Base-by-base conservation (phyloP, 2,113 vertebrate genomes). In the Acanthochromis polyacanthus region DNA sequence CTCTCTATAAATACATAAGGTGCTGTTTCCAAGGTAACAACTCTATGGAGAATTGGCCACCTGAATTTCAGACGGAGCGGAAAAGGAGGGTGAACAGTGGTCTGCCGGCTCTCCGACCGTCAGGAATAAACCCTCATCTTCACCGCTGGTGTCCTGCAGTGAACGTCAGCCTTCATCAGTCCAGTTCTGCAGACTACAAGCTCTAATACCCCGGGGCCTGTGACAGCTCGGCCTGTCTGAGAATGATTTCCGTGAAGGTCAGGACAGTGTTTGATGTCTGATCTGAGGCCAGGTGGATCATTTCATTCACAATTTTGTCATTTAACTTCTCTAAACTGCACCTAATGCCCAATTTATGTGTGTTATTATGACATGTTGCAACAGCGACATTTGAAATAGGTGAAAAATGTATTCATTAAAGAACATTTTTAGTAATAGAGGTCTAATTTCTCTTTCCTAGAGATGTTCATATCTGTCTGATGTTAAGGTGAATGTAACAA, bases 11-110 rank as follows among this genome's bases (percentile, higher is more conserved):
- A 94, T 94, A 94, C 93, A 91, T 91, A 93, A 93, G 89, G 89
- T 92, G 88, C 90, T 84, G 95, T 95, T 95, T 93, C 95, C 94
- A 94, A 90, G 95, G 94, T 94, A 94, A 95, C 93, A 82, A 89
- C 86, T 93, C 93, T 78, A 75, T 81, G 74, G 93, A 94, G 94
- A 91, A 87, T 88, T 82, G 78, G 90, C 90, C 91, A 92, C 89
- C 89, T 94, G 83, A 90, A 90, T 91, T 91, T 64, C 74, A 91
- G 82, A 87, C 53, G 74, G 79, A 84, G 87, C 8, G 55, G 66
- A 66, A 71, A 60, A 75, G 55, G 69, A 84, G 83, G 78, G 75
- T 55, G 62, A 87, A 22, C 32, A 10, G 71, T 28, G 61, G 73
- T 83, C 78, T 61, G 74, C 53, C 14, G 58, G 56, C 25, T 76